These are phyloP conservation scores for Paguma larvata DNA, from an alignment of 2,797 vertebrate species.

Conservation along the genomic window DNA sequence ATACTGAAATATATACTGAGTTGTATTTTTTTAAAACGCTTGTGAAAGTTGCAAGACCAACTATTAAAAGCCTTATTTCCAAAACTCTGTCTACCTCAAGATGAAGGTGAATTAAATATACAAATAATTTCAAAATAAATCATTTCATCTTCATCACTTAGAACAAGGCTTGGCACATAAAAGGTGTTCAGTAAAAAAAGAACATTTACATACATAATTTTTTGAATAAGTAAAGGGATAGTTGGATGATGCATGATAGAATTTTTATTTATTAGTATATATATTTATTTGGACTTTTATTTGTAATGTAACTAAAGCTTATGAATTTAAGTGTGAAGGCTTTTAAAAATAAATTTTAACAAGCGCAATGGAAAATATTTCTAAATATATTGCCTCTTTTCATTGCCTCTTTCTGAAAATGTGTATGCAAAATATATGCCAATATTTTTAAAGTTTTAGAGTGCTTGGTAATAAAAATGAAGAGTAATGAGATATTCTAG, in stretches of 20 bases:
- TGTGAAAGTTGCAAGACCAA: background rate
- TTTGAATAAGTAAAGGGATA: background rate
- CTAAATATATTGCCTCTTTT: background rate
- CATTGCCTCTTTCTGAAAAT: slow-evolving; percentile 54
- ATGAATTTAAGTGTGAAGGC: background rate
- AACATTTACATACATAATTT: background rate
- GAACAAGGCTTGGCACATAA: background rate
- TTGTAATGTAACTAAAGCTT: background rate
- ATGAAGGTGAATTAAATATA: background rate
- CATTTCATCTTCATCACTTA: background rate
- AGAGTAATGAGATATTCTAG: background rate
- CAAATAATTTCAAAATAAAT: background rate
- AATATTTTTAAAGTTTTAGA: background rate
- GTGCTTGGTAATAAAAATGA: slow-evolving; percentile 36
- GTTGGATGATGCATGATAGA: background rate
- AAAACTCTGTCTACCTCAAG: background rate
- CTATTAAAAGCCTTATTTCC: background rate
- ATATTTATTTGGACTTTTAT: background rate
- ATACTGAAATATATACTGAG: background rate
- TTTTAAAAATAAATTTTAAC: slow-evolving; percentile 42
- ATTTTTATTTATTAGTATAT: background rate
- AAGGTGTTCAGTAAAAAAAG: background rate
- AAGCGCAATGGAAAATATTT: background rate
- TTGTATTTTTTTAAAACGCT: background rate
- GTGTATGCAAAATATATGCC: background rate